Conservation (phyloP, 2,797 vertebrate genomes). For the Buphagus erythrorhynchus region DNA sequence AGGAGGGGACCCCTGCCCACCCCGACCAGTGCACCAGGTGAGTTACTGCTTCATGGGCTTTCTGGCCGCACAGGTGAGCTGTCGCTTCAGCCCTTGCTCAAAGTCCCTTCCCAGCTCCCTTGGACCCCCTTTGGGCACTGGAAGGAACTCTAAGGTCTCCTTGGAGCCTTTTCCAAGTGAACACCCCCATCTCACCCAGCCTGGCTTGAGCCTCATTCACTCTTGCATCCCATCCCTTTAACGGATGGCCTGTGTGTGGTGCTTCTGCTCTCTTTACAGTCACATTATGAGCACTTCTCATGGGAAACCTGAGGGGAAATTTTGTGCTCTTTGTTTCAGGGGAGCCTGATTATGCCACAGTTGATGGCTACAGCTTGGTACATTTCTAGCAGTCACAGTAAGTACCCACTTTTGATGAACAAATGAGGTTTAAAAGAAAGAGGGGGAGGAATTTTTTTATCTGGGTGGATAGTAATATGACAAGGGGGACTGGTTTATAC, state of each 20-base stretch:
- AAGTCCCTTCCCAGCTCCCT: background rate
- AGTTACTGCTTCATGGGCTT: background rate
- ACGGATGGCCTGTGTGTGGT: background rate
- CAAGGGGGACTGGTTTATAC: background rate
- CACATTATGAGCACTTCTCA: background rate
- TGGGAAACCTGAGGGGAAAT: background rate
- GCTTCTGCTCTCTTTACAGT: background rate
- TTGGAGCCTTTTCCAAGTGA: background rate
- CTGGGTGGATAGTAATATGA: background rate
- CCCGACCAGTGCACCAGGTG: constrained; percentile 77
- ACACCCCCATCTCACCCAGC: background rate
- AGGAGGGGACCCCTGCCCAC: constrained; percentile 84
- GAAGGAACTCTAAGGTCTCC: background rate
- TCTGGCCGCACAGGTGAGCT: background rate
- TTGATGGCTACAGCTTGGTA: constrained; percentile 74
- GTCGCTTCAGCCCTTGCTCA: background rate
- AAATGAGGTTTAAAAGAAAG: background rate
- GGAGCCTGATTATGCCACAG: constrained; percentile 66
- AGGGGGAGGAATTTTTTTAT: background rate
- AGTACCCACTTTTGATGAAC: constrained; percentile 11
- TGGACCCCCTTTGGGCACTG: background rate
- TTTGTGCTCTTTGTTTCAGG: constrained; percentile 44
- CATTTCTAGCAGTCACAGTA: constrained; percentile 64
- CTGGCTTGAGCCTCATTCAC: background rate
- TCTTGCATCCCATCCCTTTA: background rate